Conservation (phyloP, 2,888 invertebrate genomes). For the Cryptus viduatorius region DNA sequence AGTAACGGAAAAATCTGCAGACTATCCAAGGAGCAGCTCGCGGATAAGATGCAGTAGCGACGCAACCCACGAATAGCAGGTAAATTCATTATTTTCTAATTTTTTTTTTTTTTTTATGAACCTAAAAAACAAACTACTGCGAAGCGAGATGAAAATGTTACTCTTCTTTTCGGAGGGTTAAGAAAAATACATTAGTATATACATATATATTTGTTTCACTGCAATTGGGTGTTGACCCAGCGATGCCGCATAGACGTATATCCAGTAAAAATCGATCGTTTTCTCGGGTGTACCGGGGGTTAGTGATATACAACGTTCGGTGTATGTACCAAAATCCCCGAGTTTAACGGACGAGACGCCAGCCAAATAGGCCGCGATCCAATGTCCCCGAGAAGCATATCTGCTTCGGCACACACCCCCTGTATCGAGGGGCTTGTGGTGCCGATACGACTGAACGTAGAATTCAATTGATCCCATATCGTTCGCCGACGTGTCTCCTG, state of each 20-base stretch:
- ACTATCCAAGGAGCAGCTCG: slow-evolving; percentile 68
- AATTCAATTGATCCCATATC: slow-evolving; percentile 59
- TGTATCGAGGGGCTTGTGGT: slow-evolving; percentile 38
- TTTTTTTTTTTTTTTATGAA: neutral
- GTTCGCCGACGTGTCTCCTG: slow-evolving; percentile 31
- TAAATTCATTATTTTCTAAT: slow-evolving; percentile 39
- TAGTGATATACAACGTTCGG: slow-evolving; percentile 12
- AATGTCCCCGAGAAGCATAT: slow-evolving; percentile 58
- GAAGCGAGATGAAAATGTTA: neutral
- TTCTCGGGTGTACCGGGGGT: slow-evolving; percentile 1
- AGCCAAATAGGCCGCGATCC: slow-evolving; percentile 64
- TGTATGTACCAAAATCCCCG: slow-evolving; percentile 45
- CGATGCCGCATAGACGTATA: slow-evolving; percentile 8
- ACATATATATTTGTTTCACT: neutral
- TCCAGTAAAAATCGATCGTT: slow-evolving; percentile 35
- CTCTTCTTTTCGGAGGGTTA: neutral
- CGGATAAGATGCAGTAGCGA: slow-evolving; percentile 73
- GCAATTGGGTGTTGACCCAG: slow-evolving; percentile 2
- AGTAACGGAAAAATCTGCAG: slow-evolving; percentile 69
- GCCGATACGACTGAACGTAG: slow-evolving; percentile 54
- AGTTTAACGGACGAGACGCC: slow-evolving; percentile 60
- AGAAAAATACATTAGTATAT: neutral
- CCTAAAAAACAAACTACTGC: neutral
- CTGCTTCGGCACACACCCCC: slow-evolving; percentile 28
- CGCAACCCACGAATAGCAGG: slow-evolving; percentile 70